These are phyloP conservation scores for Acinonyx jubatus DNA, from an alignment of 2,113 vertebrate species.

Conservation along the genomic window DNA sequence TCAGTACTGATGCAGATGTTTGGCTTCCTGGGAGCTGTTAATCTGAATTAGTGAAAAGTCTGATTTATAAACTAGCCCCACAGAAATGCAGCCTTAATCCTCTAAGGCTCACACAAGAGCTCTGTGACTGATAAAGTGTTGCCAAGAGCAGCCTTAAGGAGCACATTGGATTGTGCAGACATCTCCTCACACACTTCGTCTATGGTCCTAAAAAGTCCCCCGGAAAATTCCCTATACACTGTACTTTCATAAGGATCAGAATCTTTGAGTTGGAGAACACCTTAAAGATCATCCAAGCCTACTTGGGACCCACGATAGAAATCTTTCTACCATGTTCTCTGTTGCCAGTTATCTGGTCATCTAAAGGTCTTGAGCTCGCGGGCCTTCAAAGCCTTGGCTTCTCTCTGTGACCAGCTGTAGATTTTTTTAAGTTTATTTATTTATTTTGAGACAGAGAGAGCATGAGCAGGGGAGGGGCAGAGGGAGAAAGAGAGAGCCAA, in stretches of 20 bases:
- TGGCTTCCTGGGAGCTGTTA: slow-evolving; percentile 34
- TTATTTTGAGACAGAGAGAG: neutral
- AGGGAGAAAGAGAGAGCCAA: neutral
- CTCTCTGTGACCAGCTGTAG: neutral
- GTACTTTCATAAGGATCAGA: neutral
- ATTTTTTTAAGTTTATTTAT: neutral
- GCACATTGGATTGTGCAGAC: neutral
- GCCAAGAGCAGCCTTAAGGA: neutral
- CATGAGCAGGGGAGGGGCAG: neutral
- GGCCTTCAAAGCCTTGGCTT: neutral
- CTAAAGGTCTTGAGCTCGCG: neutral
- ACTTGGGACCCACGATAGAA: neutral
- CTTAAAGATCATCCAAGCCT: neutral
- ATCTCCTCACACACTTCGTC: neutral
- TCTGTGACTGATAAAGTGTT: neutral
- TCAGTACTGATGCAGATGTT: slow-evolving; percentile 48
- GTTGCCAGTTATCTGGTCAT: neutral
- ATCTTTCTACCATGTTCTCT: neutral
- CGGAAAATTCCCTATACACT: neutral
- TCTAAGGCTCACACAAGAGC: neutral
- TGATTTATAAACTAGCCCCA: neutral
- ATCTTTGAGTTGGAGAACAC: neutral
- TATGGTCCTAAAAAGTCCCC: neutral
- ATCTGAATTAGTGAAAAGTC: slow-evolving; percentile 77
- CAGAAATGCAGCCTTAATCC: neutral